Conservation (phyloP, 1,140 invertebrate species). For the Phthorimaea operculella region DNA sequence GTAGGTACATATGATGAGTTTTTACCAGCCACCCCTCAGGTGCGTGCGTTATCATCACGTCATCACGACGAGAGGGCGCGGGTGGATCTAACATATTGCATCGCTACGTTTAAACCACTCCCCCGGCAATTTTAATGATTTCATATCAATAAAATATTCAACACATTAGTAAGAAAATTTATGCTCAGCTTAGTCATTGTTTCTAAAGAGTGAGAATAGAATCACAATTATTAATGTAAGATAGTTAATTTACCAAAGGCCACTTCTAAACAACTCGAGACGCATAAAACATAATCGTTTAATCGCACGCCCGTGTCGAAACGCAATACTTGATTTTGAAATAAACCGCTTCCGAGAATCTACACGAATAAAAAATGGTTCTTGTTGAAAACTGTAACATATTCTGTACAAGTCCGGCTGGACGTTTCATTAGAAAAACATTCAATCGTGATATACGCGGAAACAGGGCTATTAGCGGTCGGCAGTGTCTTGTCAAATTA, state of each 20-base stretch:
- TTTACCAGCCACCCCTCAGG: too few relatives aligned
- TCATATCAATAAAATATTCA: too few relatives aligned
- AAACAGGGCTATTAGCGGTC: neutral
- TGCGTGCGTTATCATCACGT: conserved; percentile 2
- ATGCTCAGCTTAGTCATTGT: too few relatives aligned
- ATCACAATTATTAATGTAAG: too few relatives aligned
- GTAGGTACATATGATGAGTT: too few relatives aligned
- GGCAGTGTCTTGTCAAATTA: conserved; percentile 15
- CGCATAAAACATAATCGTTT: neutral
- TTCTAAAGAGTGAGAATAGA: too few relatives aligned
- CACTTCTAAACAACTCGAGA: too few relatives aligned
- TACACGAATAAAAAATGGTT: neutral
- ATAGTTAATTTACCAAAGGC: too few relatives aligned
- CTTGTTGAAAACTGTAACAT: conserved; percentile 5
- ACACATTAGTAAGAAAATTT: too few relatives aligned
- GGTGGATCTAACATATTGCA: neutral
- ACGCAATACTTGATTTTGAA: neutral
- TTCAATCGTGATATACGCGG: conserved; percentile 1
- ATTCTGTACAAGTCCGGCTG: neutral
- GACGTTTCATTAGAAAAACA: conserved; percentile 6
- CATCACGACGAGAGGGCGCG: neutral
- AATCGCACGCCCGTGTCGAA: neutral
- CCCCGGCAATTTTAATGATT: too few relatives aligned
- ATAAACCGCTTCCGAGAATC: conserved; percentile 1
- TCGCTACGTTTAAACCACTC: neutral